phyloP scores from a whole-genome alignment of 2,797 vertebrate genomes.

The Peromyscus nudipes region DNA sequence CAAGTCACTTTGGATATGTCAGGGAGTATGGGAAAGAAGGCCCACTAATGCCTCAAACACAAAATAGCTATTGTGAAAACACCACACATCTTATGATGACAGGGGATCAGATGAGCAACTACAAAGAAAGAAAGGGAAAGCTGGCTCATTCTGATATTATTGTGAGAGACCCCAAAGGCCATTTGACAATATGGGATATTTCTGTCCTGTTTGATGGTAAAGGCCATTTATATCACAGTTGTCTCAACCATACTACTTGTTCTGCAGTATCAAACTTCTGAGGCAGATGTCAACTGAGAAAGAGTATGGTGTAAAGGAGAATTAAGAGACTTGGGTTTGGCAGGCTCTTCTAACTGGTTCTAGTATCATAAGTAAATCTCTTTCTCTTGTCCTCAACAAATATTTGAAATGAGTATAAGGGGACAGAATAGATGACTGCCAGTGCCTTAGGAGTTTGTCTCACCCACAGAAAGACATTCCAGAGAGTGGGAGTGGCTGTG shows the following conservation, averaged over 20 bases:
- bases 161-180: neutral
- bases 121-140: neutral
- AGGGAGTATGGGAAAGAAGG: neutral
- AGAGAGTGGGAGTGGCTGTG: neutral
- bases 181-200: neutral
- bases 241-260: neutral
- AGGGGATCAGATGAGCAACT: neutral
- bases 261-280: neutral
- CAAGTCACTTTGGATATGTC: neutral
- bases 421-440: neutral
- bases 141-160: neutral
- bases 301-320: neutral
- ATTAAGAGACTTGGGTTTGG: neutral
- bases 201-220: neutral
- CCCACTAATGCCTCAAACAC: neutral
- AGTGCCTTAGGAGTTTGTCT: neutral
- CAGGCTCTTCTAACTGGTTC: neutral
- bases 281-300: neutral
- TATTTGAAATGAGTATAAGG: neutral
- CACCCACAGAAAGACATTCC: neutral
- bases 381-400: neutral
- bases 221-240: neutral
- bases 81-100: neutral
- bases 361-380: neutral
- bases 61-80: neutral